Evolutionary conservation across 2,888 invertebrate genomes (phyloP), one percentile per base, ranked within the genome.

Genomic region (Pheosia gnoma): DNA sequence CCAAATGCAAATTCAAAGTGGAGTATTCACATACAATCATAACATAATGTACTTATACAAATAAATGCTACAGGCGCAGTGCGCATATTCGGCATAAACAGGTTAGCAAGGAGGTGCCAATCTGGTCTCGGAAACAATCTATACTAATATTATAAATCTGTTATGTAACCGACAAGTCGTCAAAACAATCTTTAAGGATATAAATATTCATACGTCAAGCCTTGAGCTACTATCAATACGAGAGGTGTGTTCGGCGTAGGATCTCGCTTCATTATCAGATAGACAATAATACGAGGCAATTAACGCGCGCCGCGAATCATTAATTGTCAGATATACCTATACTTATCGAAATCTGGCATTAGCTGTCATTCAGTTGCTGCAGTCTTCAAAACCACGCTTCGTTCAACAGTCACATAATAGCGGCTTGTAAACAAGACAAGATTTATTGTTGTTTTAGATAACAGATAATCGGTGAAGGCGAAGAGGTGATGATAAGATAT

Each of bases 401-500:
- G 58, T 45, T 51, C 39, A 49, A 2, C 25, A 58, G 36, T 53
- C 43, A 45, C 55, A 54, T n/a, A 57, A 25, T 41, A 39, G 47
- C 38, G 39, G 49, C 58, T 58, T 37, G 61, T 66, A 56, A 63
- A 70, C 66, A 66, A 64, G 41, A 7, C 61, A 36, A 54, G 41
- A 59, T 58, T 61, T 59, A 57, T 63, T 41, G 51, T 6, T 37
- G 47, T 38, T 55, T 39, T 11, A 55, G 58, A 52, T 52, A 41
- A 55, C 59, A 55, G 56, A 51, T 56, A 59, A 65, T 57, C 54
- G 36, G 59, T 55, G 53, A 45, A 57, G 57, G 63, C 61, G 45
- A 58, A 25, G 45, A 36, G 47, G 54, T 59, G 68, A 66, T 64
- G 66, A 69, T 70, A 62, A 59, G 13, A 58, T 53, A 59, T 71